Conservation (phyloP, 2,797 vertebrate genomes). For the Artibeus lituratus region DNA sequence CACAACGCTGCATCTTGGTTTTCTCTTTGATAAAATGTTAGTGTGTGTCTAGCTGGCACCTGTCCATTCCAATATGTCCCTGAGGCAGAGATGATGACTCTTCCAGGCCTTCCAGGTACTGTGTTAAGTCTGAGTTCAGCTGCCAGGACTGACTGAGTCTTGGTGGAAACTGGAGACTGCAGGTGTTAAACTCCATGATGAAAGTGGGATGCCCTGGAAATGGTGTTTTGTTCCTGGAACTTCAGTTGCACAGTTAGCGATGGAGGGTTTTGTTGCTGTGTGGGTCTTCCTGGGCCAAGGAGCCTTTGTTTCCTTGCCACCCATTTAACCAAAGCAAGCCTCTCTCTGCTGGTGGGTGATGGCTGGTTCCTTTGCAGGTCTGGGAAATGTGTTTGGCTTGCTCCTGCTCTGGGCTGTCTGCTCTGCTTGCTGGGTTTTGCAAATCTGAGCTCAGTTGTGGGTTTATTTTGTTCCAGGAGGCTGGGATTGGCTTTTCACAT, state of each 20-base stretch:
- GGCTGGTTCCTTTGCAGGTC: conserved; percentile 38
- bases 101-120: not conserved
- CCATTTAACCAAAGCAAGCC: conserved; percentile 12
- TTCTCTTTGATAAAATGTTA: not conserved
- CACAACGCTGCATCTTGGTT: not conserved
- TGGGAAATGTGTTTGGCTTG: conserved; percentile 60
- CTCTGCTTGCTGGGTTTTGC: conserved; percentile 76
- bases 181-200: not conserved
- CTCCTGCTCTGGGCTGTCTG: conserved; percentile 21
- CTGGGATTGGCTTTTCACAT: conserved; percentile 77
- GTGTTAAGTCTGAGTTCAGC: not conserved
- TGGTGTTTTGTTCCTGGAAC: not conserved
- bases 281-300: not conserved
- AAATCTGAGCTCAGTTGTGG: conserved; percentile 78
- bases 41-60: too few relatives aligned
- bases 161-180: not conserved
- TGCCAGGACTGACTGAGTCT: not conserved
- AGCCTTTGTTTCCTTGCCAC: not conserved
- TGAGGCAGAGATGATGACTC: not conserved
- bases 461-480: conserved; percentile 80
- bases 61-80: not conserved
- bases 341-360: conserved; percentile 50
- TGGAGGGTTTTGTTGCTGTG: not conserved
- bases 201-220: not conserved
- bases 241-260: not conserved